Evolutionary conservation across 1,140 invertebrate species (phyloP), one percentile per base, ranked within the genome.

Genomic region (Nephotettix cincticeps): DNA sequence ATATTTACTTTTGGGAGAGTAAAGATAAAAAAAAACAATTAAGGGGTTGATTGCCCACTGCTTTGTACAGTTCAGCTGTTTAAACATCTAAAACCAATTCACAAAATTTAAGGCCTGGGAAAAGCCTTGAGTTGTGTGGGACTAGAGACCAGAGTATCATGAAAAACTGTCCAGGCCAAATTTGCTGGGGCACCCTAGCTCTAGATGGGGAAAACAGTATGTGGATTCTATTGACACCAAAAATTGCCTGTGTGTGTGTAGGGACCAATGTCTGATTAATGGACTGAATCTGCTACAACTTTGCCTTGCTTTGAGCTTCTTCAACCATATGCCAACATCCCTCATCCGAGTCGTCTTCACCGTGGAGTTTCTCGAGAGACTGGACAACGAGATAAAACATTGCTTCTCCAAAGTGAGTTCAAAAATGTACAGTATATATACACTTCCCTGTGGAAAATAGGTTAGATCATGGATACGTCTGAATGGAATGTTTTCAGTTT

Each of bases 331-430:
- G 27, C 51, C 75, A 3, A 28, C 54, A n/a, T 69, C 76, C 21
- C 61, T 80, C 30, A 70, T 78, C 32, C 56, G 77, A 19, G 70
- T 77, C 36, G 75, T 81, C 43, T 81, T 81, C 70, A 76, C 73
- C 30, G 75, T 80, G 11, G 67, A 75, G 9, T 81, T 80, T 68
- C 73, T 81, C 25, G 78, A 80, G 47, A 63, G 74, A 58, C 58
- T 81, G 17, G 80, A 81, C 54, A 70, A 75, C 43, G 77, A 80
- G 68, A 71, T 80, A 23, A 67, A 72, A 29, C 51, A 72, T 54
- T 74, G 74, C 40, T 74, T 73, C 69, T 69, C 73, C 11, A 76
- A 76, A 68, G 77, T 77, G 66, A 71, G 23, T 71, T 58, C n/a
- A n/a, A n/a, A n/a, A n/a, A n/a, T n/a, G n/a, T n/a, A n/a, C n/a